phyloP scores from a whole-genome alignment of 2,113 vertebrate genomes.

The Abramis brama region DNA sequence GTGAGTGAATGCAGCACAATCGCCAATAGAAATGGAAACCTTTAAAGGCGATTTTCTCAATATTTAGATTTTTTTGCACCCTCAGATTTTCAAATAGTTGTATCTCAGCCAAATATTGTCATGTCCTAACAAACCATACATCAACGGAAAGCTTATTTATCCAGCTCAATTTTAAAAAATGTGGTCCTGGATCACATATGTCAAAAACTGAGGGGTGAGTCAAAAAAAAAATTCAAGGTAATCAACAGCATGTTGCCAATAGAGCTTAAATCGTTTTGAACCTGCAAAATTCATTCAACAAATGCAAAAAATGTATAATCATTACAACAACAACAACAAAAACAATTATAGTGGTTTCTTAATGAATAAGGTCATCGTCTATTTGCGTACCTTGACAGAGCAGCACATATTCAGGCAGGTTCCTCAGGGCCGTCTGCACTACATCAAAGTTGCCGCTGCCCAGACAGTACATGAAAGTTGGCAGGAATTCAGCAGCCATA shows the following conservation, averaged over 20 bases:
- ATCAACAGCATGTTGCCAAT: not conserved
- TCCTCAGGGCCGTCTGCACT: slow-evolving; percentile 92
- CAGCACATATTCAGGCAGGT: slow-evolving; percentile 92
- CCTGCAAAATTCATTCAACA: not conserved
- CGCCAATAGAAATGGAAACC: too few relatives aligned
- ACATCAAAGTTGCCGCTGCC: slow-evolving; percentile 95
- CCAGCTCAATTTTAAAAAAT: too few relatives aligned
- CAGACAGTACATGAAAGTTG: slow-evolving; percentile 96
- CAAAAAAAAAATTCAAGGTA: not conserved
- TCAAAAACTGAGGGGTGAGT: not conserved
- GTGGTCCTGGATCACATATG: too few relatives aligned
- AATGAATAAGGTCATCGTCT: not conserved
- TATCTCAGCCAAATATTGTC: too few relatives aligned
- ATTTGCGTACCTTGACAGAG: slow-evolving; percentile 88
- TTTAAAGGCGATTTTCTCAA: too few relatives aligned
- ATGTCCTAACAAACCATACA: too few relatives aligned
- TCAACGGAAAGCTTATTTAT: too few relatives aligned
- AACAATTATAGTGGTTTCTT: not conserved
- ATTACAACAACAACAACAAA: not conserved
- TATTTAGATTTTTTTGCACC: too few relatives aligned
- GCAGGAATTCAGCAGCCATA: slow-evolving; percentile 90
- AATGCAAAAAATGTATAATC: not conserved
- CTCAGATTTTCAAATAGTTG: too few relatives aligned
- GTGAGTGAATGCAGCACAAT: too few relatives aligned
- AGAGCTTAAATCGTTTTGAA: not conserved